phyloP scores from a whole-genome alignment of 2,113 vertebrate species.

The Tachysurus vachellii region DNA sequence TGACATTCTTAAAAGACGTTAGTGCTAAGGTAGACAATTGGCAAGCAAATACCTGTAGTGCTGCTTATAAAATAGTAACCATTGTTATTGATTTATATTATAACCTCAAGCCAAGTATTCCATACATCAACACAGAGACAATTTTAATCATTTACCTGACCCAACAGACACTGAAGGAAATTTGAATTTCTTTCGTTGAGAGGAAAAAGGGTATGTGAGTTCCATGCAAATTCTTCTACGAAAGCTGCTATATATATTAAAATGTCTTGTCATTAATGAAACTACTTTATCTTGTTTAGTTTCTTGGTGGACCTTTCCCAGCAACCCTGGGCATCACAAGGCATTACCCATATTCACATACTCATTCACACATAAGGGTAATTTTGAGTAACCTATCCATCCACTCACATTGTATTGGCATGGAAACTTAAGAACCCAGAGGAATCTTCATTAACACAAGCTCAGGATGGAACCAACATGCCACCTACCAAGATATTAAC shows the following conservation, averaged over 20 bases:
- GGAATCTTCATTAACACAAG: not conserved
- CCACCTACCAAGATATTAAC: not conserved
- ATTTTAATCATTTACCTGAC: not conserved
- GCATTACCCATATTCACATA: not conserved
- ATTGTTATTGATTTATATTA: not conserved
- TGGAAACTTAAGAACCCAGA: not conserved
- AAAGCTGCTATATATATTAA: not conserved
- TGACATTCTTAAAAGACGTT: not conserved
- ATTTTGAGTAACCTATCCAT: not conserved
- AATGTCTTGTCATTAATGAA: not conserved
- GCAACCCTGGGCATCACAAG: not conserved
- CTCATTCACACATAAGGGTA: not conserved
- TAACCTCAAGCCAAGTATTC: not conserved
- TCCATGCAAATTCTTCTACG: not conserved
- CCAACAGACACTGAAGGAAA: not conserved
- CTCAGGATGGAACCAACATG: not conserved
- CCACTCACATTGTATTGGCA: not conserved
- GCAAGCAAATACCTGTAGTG: not conserved
- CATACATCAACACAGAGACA: not conserved
- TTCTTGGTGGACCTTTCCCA: not conserved
- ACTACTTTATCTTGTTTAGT: not conserved
- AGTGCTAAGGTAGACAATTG: not conserved
- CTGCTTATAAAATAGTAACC: not conserved
- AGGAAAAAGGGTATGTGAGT: not conserved
- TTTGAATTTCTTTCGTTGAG: not conserved